Conservation (phyloP, 2,888 invertebrate genomes). For the Dryocosmus kuriphilus region DNA sequence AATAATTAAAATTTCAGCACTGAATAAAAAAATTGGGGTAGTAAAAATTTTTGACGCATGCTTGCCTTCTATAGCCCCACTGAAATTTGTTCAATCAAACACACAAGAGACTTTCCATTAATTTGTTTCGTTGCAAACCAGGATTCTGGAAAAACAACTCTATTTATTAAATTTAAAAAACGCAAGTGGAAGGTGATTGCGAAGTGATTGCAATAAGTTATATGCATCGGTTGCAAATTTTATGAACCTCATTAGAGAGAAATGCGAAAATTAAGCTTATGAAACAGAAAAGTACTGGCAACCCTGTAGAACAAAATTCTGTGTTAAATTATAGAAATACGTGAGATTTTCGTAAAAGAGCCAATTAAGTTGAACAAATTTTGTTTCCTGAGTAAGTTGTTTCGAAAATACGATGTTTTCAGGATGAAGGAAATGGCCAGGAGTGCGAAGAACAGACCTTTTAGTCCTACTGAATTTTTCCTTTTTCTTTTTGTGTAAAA, state of each 20-base stretch:
- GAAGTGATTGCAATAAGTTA: neutral
- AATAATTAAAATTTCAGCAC: too few species aligned
- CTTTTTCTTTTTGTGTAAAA: constrained; percentile 48
- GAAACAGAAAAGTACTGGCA: neutral
- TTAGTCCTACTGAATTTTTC: constrained; percentile 62
- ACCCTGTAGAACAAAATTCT: neutral
- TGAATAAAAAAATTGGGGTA: too few species aligned
- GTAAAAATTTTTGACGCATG: too few species aligned
- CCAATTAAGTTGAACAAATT: neutral
- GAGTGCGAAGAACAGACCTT: constrained; percentile 65
- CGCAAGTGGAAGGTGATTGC: neutral
- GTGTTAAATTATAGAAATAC: neutral
- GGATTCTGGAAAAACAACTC: too few species aligned
- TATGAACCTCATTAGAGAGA: too few species aligned
- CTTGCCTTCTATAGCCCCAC: too few species aligned
- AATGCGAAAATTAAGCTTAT: neutral
- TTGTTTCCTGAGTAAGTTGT: constrained; percentile 25
- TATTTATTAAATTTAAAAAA: too few species aligned
- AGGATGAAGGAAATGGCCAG: constrained; percentile 66
- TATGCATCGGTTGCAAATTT: too few species aligned
- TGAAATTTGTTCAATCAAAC: too few species aligned
- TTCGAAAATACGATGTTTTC: constrained; percentile 64
- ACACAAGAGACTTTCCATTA: too few species aligned
- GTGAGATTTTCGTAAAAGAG: neutral
- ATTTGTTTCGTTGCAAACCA: too few species aligned